Conservation (phyloP, 2,113 vertebrate genomes). For the human (Homo sapiens) region GRCh38 chr14:85234501-85235000, state of each 20-base stretch:
- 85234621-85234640: background rate
- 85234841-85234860: background rate
- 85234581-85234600: background rate
- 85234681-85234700: background rate
- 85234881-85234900: background rate
- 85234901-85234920: background rate
- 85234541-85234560: background rate
- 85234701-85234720: background rate
- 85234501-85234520: background rate
- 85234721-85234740: background rate
- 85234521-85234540: background rate
- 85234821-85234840: background rate
- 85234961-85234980: background rate
- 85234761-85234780: background rate
- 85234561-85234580: accelerated
- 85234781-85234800: background rate
- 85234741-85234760: background rate
- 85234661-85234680: background rate
- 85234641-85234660: background rate
- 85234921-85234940: background rate
- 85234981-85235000: background rate
- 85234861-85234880: background rate
- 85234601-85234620: background rate
- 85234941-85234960: constrained; percentile 16
- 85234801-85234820: background rate